These are phyloP conservation scores for Ia io DNA, from an alignment of 2,113 vertebrate genomes.

Conservation along the genomic window DNA sequence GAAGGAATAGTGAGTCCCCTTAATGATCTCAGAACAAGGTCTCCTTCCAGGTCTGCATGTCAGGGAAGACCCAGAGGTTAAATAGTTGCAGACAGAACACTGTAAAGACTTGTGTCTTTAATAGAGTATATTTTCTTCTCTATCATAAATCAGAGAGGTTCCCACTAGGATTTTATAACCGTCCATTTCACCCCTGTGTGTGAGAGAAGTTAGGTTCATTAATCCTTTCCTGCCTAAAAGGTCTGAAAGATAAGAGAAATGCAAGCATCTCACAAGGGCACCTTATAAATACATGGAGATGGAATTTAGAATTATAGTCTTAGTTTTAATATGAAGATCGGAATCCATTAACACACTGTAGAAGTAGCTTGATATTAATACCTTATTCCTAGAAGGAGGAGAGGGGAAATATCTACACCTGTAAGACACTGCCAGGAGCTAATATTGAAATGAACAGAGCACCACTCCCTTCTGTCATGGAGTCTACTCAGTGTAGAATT, in stretches of 20 bases:
- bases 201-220: not conserved
- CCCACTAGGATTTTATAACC: not conserved
- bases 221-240: not conserved
- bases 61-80: not conserved
- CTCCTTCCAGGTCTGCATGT: not conserved
- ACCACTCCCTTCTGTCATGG: accelerated
- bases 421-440: not conserved
- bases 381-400: not conserved
- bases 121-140: not conserved
- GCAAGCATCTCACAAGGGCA: not conserved
- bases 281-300: not conserved
- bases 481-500: not conserved
- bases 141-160: conserved; percentile 17
- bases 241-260: not conserved
- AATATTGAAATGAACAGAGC: accelerated
- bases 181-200: not conserved
- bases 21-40: not conserved
- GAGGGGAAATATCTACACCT: not conserved
- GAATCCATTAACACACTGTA: not conserved
- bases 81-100: not conserved
- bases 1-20: not conserved
- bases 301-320: not conserved
- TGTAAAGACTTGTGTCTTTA: not conserved
- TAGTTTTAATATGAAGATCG: not conserved
- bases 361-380: not conserved